Conservation (phyloP, 2,113 vertebrate species). For the Psilopogon haemacephalus region DNA sequence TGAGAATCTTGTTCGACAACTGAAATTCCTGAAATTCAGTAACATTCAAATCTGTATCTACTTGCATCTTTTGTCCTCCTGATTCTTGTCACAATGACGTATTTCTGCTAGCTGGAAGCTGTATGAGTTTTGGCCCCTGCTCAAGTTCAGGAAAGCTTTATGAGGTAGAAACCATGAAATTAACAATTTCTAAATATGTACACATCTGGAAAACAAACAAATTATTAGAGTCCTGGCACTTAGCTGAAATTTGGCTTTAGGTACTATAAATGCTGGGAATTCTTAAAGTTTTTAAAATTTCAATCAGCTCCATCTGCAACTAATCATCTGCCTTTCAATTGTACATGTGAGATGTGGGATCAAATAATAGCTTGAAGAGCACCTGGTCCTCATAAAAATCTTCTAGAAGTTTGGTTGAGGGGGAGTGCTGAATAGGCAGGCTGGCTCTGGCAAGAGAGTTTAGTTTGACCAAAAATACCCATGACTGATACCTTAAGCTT, state of each 20-base stretch:
- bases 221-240: neutral
- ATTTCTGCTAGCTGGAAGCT: neutral
- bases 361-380: slow-evolving; percentile 24
- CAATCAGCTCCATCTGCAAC: neutral
- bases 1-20: neutral
- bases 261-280: neutral
- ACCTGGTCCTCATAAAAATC: slow-evolving; percentile 32
- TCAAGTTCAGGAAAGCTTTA: neutral
- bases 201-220: slow-evolving; percentile 12
- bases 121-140: neutral
- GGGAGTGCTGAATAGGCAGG: neutral
- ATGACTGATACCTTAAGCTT: neutral
- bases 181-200: neutral
- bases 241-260: neutral
- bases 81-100: neutral
- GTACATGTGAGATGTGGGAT: neutral
- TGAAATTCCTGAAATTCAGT: neutral
- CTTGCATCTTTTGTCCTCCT: neutral
- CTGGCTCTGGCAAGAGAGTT: neutral
- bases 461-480: neutral
- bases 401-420: neutral
- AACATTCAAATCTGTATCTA: neutral
- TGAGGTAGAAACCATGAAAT: neutral
- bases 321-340: neutral
- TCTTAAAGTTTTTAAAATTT: slow-evolving; percentile 14